Conservation (phyloP, 2,888 invertebrate species). For the Mesoligia furuncula region DNA sequence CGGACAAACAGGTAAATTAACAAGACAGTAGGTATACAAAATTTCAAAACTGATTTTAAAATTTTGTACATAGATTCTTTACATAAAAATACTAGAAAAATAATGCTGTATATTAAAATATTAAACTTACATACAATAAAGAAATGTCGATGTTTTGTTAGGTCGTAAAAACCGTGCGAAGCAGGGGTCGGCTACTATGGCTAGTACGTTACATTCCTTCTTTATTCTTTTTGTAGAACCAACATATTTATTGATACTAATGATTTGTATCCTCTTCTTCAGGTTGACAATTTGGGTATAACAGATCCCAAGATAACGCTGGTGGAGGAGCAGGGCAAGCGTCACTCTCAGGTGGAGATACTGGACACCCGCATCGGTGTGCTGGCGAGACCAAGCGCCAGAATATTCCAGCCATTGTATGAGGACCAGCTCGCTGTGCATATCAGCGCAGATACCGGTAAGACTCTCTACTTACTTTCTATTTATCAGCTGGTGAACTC, state of each 20-base stretch:
- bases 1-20: too few species aligned
- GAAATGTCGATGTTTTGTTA: neutral
- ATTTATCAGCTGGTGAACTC: neutral
- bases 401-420: constrained; percentile 95
- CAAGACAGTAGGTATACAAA: too few species aligned
- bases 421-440: constrained; percentile 95
- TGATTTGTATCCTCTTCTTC: constrained; percentile 6
- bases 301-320: constrained; percentile 92
- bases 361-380: constrained; percentile 93
- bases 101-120: too few species aligned
- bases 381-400: constrained; percentile 94
- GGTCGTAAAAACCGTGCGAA: neutral
- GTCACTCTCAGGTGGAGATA: constrained; percentile 94
- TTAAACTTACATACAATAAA: neutral
- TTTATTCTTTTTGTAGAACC: neutral
- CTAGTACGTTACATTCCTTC: too few species aligned
- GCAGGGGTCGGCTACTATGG: too few species aligned
- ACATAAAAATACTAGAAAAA: too few species aligned
- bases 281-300: constrained; percentile 92
- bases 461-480: constrained; percentile 31
- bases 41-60: too few species aligned
- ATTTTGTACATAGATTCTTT: too few species aligned
- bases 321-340: constrained; percentile 93
- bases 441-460: constrained; percentile 89
- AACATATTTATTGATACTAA: neutral